Evolutionary conservation across 2,113 vertebrate species (phyloP), one percentile per base, ranked within the genome.

Genomic region (Ceuthmochares aereus): DNA sequence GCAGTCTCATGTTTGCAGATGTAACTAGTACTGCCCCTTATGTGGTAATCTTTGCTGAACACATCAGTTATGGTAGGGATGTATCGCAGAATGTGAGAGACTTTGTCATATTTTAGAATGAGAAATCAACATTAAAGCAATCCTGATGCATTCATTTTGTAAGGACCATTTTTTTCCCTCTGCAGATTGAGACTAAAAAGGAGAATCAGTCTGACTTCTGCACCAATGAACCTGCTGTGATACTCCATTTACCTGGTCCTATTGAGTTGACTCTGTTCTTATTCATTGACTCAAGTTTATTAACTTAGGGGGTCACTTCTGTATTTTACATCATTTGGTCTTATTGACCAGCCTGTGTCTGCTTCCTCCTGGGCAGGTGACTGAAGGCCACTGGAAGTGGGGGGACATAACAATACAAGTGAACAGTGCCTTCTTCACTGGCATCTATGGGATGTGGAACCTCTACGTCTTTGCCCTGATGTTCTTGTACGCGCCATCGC

Each of bases 361-460:
- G n/a, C 29, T 94, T 84, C 47, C 36, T 76, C 40, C 4, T 8
- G 60, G 58, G 10, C 97, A 99, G 99, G 99, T 99, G 93, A 99
- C 99, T 1, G 99, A 99, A 94, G 99, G 99, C 34, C 99, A 99
- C 77, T 99, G 99, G 99, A 99, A 99, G 94, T 99, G 99, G 99
- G 99, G 99, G 0, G 98, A 98, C 3, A 94, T 99, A 80, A 99
- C 98, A 0, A 98, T 99, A 70, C 98, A 99, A 92, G 98, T 99
- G 94, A 99, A 99, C 98, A 99, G 99, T 1, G 99, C 99, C 78
- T 99, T 99, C 97, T 99, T 99, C 98, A 99, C 99, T 0, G 99
- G 99, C 80, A 99, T 99, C 97, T 99, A 99, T 0, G 99, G 99
- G 43, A 99, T 99, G 99, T 99, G 99, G 99, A 99, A 99, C 96